Evolutionary conservation across 2,888 invertebrate species (phyloP).

Genomic region (Linnaemya tessellans): DNA sequence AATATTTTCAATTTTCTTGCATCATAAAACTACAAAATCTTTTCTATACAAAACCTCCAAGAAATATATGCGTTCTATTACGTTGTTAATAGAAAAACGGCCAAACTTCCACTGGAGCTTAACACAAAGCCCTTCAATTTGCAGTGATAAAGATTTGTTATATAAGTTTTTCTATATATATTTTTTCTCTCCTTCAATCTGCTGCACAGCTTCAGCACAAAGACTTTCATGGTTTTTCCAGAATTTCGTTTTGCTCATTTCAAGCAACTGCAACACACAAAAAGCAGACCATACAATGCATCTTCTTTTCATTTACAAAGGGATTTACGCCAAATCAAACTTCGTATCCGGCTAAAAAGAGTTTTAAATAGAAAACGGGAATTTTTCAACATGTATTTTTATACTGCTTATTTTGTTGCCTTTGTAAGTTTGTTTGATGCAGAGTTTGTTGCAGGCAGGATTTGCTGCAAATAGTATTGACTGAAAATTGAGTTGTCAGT

Average conservation of each 20-base stretch:
- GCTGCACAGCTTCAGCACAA: slow-evolving; percentile 24
- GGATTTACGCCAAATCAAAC: slow-evolving; percentile 73
- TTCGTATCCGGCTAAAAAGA: slow-evolving; percentile 67
- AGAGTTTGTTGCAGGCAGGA: background rate
- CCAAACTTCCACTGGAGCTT: slow-evolving; percentile 35
- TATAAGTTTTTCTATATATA: slow-evolving; percentile 8
- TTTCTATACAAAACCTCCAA: slow-evolving; percentile 31
- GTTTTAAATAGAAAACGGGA: slow-evolving; percentile 21
- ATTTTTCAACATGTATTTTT: slow-evolving; percentile 24
- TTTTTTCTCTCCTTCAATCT: background rate
- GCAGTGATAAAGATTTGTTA: slow-evolving; percentile 57
- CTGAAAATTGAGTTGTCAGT: slow-evolving; percentile 68
- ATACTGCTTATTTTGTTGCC: background rate
- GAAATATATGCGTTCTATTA: slow-evolving; percentile 15
- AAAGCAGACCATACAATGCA: slow-evolving; percentile 54
- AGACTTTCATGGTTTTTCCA: slow-evolving; percentile 27
- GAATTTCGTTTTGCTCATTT: slow-evolving; percentile 56
- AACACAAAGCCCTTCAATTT: slow-evolving; percentile 67
- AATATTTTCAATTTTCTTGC: slow-evolving; percentile 63
- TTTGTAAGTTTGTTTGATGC: slow-evolving; percentile 4
- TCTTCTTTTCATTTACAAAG: slow-evolving; percentile 71
- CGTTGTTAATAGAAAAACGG: slow-evolving; percentile 20
- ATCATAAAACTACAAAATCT: slow-evolving; percentile 5
- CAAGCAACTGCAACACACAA: slow-evolving; percentile 8
- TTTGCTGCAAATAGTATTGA: slow-evolving; percentile 32